Percentiles rank a stretch among this genome's conserved stretches.
phyloP scores from a whole-genome alignment of 2,797 vertebrate genomes.

The Epinephelus coioides region DNA sequence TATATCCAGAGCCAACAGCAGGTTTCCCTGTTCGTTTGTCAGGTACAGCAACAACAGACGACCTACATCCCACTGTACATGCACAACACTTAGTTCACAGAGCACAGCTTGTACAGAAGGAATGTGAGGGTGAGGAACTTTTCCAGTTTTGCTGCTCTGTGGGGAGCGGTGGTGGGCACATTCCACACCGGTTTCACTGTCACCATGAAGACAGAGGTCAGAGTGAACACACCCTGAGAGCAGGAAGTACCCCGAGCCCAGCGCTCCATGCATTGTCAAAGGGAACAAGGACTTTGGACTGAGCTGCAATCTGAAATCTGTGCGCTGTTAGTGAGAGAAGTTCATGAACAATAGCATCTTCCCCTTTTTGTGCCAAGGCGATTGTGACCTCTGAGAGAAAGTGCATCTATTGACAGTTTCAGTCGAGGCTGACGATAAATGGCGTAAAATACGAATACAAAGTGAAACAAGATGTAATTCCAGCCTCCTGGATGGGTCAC shows the following conservation, averaged over 20 bases:
- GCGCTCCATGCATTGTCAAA: neutral
- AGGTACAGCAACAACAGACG: constrained; percentile 7
- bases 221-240: constrained; percentile 26
- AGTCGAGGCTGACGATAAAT: neutral
- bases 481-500: constrained; percentile 1
- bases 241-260: constrained; percentile 21
- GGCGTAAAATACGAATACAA: neutral
- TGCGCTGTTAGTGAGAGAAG: constrained; percentile 41
- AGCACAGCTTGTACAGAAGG: neutral
- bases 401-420: neutral
- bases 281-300: constrained; percentile 31
- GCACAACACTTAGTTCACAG: neutral
- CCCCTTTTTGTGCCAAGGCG: constrained; percentile 38
- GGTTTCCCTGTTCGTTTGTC: neutral
- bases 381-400: neutral
- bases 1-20: neutral
- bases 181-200: constrained; percentile 55
- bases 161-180: constrained; percentile 34
- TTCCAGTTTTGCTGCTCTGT: constrained; percentile 49
- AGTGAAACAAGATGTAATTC: neutral
- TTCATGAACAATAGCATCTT: constrained; percentile 58
- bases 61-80: constrained; percentile 22
- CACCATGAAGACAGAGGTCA: constrained; percentile 49
- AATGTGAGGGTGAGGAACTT: neutral
- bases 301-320: constrained; percentile 43